A percentile compares a stretch with the other conserved stretches of the same genome.
Conservation (phyloP, 2,113 vertebrate genomes). For the Mus spicilegus region DNA sequence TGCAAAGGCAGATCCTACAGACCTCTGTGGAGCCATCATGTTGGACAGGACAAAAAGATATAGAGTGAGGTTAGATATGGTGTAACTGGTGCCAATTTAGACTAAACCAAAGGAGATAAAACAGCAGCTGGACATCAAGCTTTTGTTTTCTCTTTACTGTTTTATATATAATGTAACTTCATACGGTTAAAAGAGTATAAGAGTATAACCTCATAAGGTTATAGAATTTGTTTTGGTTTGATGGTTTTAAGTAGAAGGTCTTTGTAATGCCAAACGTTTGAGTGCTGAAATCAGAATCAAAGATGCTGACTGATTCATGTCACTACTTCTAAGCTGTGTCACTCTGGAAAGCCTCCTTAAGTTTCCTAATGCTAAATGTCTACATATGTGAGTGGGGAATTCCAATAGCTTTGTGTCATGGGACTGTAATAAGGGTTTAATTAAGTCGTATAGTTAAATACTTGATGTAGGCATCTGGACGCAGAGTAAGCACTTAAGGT, state of each 20-base stretch:
- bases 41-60: background rate
- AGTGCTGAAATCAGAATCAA: background rate
- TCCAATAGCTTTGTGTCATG: background rate
- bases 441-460: background rate
- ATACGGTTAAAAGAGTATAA: too few species aligned
- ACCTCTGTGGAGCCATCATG: background rate
- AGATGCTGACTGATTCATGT: background rate
- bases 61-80: background rate
- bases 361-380: background rate
- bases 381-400: background rate
- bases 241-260: background rate
- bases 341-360: background rate
- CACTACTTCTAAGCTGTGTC: background rate
- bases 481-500: background rate
- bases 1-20: background rate
- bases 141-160: background rate
- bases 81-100: background rate
- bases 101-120: background rate
- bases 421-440: background rate
- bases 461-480: background rate
- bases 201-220: background rate
- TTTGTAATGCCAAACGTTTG: background rate
- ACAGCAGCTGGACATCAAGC: background rate
- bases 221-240: background rate
- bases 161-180: background rate